These are phyloP conservation scores for Leptopilina boulardi DNA, from an alignment of 1,140 invertebrate species.

Conservation along the genomic window DNA sequence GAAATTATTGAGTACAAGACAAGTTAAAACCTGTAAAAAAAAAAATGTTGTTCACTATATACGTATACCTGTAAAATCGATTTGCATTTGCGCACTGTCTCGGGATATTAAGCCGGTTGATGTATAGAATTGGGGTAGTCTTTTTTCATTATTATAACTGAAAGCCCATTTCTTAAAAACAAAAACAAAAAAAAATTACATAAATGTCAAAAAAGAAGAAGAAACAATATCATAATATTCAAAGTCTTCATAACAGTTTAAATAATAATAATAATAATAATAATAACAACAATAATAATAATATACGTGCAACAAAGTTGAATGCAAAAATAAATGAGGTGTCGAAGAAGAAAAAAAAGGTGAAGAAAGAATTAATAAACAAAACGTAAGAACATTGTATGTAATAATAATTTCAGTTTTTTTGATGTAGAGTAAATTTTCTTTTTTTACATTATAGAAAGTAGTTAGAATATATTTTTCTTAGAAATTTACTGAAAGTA, in stretches of 20 bases:
- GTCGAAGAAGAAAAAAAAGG: slow-evolving; percentile 22
- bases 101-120: slow-evolving; percentile 28
- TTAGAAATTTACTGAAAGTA: too few relatives aligned
- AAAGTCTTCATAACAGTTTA: not conserved
- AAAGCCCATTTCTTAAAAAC: not conserved
- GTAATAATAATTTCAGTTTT: slow-evolving; percentile 5
- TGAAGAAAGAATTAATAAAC: slow-evolving; percentile 12
- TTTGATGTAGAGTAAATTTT: slow-evolving; percentile 1
- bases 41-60: slow-evolving; percentile 26
- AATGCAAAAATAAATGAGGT: slow-evolving; percentile 1
- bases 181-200: not conserved
- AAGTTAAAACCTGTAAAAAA: slow-evolving; percentile 3
- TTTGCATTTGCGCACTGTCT: slow-evolving; percentile 29
- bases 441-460: not conserved
- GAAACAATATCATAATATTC: slow-evolving; percentile 7
- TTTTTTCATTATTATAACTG: not conserved
- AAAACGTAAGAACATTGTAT: slow-evolving; percentile 26
- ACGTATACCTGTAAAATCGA: slow-evolving; percentile 3
- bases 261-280: too few relatives aligned
- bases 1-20: slow-evolving; percentile 11
- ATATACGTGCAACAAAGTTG: slow-evolving; percentile 9
- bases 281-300: too few relatives aligned
- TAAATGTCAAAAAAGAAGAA: slow-evolving; percentile 32
- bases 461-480: too few relatives aligned
- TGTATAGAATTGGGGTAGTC: not conserved